Evolutionary conservation across 2,113 vertebrate species (phyloP), one percentile per base, ranked within the genome.

Genomic region (Menidia beryllina): DNA sequence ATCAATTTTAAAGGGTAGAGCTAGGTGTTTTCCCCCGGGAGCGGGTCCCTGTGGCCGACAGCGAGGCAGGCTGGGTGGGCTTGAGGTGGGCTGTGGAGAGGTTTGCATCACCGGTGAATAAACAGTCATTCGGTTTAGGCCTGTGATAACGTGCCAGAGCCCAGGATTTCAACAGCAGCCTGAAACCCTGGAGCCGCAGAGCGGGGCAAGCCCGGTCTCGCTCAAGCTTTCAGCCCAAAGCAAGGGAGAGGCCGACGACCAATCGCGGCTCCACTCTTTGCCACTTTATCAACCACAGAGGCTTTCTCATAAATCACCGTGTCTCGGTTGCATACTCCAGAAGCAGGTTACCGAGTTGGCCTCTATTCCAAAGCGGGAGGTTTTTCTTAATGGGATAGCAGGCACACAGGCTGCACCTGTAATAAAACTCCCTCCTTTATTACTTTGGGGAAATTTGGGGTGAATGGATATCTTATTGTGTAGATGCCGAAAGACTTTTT

Each of bases 121-220:
- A 77, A 76, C 72, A 30, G 47, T 39, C 65, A 36, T 64, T 75
- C 45, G 43, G 80, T 59, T 56, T 67, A 72, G 75, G 71, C 79
- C 64, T 87, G 83, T 86, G 86, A 79, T 79, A 81, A 82, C 85
- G 47, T 86, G 84, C 83, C 79, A 86, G 76, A 79, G 66, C 56
- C 48, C 63, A 56, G 66, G 75, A 85, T 87, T 82, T 79, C 70
- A 79, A 72, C 77, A 58, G 69, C 69, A 58, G 83, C 85, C 69
- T 75, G 77, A 82, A 87, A 86, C 60, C 85, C 75, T 56, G 72
- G 30, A 90, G 83, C 84, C 76, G 77, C 61, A 47, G 58, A 65
- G 72, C 47, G 21, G 83, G 89, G 84, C 92, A 90, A 86, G 93
- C 88, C 91, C 69, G 81, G 86, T 90, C 93, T 93, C 84, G 90